A percentile compares a stretch with the other conserved stretches of the same genome.
phyloP scores from a whole-genome alignment of 2,888 invertebrate genomes.

The Agrochola lota region DNA sequence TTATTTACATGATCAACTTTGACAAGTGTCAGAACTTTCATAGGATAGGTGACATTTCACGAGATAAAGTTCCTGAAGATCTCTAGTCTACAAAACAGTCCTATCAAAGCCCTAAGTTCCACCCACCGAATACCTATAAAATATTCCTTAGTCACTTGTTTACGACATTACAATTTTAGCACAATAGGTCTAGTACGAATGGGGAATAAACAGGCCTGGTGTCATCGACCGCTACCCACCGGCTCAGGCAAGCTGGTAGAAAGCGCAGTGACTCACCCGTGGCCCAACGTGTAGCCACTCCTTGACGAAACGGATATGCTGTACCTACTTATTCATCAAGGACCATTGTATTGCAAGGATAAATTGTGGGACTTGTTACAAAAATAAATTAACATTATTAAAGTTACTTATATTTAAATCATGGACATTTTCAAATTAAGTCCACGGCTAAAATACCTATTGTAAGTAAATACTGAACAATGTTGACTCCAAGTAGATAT shows the following conservation, averaged over 20 bases:
- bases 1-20: not conserved
- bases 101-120: constrained; percentile 21
- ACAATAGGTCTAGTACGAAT: constrained; percentile 67
- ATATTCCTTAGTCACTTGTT: constrained; percentile 53
- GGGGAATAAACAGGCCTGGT: constrained; percentile 63
- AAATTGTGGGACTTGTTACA: constrained; percentile 1
- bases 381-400: not conserved
- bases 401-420: not conserved
- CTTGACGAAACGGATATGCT: constrained; percentile 64
- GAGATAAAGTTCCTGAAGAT: not conserved
- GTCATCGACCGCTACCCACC: constrained; percentile 72
- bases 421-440: not conserved
- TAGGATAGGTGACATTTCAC: not conserved
- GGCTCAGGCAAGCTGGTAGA: constrained; percentile 67
- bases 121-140: constrained; percentile 33
- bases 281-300: constrained; percentile 66
- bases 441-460: not conserved
- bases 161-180: constrained; percentile 52
- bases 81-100: not conserved
- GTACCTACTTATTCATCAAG: constrained; percentile 33
- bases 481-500: not conserved
- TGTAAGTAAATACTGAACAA: not conserved
- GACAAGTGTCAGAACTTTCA: not conserved
- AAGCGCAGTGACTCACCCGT: constrained; percentile 79
- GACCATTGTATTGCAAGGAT: constrained; percentile 32